phyloP scores from a whole-genome alignment of 2,113 vertebrate species.

The Oryzias woworae region DNA sequence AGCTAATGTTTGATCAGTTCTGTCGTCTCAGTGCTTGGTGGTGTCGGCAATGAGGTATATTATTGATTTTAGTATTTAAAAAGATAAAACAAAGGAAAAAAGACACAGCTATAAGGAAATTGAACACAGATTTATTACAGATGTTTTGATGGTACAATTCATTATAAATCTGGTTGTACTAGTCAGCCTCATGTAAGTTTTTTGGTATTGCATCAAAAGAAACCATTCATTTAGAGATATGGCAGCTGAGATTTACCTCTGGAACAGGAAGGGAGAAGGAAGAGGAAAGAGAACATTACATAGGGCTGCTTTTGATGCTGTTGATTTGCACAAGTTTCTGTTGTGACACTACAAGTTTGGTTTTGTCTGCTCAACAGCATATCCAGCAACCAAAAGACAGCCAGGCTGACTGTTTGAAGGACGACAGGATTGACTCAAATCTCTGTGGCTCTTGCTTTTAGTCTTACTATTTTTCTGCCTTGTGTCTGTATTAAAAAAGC shows the following conservation, averaged over 20 bases:
- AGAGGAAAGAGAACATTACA: neutral
- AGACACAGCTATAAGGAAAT: constrained; percentile 4
- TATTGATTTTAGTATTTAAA: neutral
- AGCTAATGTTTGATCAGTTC: too few species aligned
- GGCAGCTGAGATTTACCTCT: constrained; percentile 40
- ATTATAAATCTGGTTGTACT: constrained; percentile 52
- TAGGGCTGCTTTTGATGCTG: constrained; percentile 37
- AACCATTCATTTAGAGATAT: constrained; percentile 24
- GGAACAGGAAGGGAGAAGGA: constrained; percentile 35
- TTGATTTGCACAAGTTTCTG: constrained; percentile 37
- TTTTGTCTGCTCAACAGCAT: constrained; percentile 47
- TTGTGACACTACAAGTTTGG: constrained; percentile 52
- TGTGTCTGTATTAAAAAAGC: constrained; percentile 27
- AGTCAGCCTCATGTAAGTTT: constrained; percentile 47
- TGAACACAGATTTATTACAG: constrained; percentile 65
- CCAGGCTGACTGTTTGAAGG: constrained; percentile 51
- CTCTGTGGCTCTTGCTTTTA: constrained; percentile 34
- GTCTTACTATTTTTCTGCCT: constrained; percentile 29
- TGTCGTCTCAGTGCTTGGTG: too few species aligned
- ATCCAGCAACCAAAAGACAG: constrained; percentile 55
- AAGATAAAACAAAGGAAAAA: neutral
- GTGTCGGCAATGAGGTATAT: neutral
- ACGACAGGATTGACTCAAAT: constrained; percentile 48
- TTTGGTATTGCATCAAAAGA: constrained; percentile 50
- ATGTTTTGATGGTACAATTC: constrained; percentile 41